A percentile compares a stretch with the other conserved stretches of the same genome.
Conservation (phyloP, 2,113 vertebrate species). For the Meles meles region DNA sequence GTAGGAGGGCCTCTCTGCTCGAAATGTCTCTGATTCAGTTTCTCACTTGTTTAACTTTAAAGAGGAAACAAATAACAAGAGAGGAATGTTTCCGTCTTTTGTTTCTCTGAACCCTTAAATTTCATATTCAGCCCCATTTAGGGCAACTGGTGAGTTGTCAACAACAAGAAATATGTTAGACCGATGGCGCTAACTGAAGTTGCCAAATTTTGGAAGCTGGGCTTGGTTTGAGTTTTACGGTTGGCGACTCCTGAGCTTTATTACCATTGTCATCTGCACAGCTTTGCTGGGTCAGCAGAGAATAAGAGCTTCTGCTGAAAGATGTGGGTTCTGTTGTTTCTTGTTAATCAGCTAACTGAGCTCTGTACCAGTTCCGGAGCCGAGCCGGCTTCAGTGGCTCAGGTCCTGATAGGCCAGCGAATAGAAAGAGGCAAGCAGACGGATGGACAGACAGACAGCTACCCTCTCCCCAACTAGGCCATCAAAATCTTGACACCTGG, state of each 20-base stretch:
- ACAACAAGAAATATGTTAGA: neutral
- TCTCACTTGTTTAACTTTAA: neutral
- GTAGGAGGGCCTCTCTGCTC: neutral
- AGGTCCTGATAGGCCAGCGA: neutral
- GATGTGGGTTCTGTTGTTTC: constrained; percentile 52
- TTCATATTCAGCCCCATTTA: neutral
- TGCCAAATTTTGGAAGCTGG: neutral
- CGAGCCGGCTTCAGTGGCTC: neutral
- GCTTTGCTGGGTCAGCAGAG: constrained; percentile 27
- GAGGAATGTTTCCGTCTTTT: neutral
- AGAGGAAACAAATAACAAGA: neutral
- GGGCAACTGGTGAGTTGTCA: constrained; percentile 35
- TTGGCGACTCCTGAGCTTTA: constrained; percentile 14
- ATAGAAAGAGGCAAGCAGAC: neutral
- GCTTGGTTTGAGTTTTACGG: neutral
- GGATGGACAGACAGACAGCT: neutral
- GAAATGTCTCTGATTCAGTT: neutral
- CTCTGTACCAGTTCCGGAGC: neutral
- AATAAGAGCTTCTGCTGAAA: constrained; percentile 9
- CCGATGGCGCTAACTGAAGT: neutral
- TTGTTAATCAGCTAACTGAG: constrained; percentile 49
- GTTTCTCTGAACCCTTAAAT: neutral
- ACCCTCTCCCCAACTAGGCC: neutral
- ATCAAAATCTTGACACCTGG: constrained; percentile 41
- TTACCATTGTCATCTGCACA: neutral